phyloP scores from a whole-genome alignment of 2,797 vertebrate genomes.

The Poeciliopsis paucimaculata region DNA sequence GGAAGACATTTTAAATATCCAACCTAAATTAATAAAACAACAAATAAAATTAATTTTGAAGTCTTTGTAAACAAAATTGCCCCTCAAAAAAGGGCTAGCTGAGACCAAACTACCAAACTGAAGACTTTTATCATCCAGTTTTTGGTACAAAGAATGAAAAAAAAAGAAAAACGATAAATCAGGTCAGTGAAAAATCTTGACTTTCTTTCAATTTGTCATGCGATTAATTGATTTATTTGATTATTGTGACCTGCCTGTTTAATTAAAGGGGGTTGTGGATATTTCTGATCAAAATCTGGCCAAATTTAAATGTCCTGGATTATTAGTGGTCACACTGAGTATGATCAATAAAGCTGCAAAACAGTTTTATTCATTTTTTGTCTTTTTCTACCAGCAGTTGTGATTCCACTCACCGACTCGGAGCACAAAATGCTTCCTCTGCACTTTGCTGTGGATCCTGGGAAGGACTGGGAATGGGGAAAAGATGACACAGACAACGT shows the following conservation, averaged over 20 bases:
- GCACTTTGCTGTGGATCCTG: conserved; percentile 96
- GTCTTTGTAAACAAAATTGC: no score
- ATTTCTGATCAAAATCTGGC: neutral
- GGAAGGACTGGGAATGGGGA: conserved; percentile 96
- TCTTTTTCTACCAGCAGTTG: conserved; percentile 77
- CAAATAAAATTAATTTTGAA: no score
- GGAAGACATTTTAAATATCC: no score
- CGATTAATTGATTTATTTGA: no score
- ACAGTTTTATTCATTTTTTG: neutral
- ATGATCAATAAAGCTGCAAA: neutral
- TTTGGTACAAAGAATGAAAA: no score
- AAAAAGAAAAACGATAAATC: no score
- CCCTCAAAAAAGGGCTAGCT: no score
- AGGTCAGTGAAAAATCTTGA: no score
- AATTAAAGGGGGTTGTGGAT: neutral
- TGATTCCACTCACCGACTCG: conserved; percentile 95
- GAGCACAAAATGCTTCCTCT: conserved; percentile 96
- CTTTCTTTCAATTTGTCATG: no score
- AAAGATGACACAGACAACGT: conserved; percentile 92
- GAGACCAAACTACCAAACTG: no score
- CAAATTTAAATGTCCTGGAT: neutral
- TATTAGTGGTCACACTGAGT: neutral
- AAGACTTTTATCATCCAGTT: no score
- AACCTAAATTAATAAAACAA: no score
- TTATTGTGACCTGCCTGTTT: neutral